A percentile compares a stretch with the other conserved stretches of the same genome.
Conservation (phyloP, 2,888 invertebrate genomes). For the Oligia strigilis region DNA sequence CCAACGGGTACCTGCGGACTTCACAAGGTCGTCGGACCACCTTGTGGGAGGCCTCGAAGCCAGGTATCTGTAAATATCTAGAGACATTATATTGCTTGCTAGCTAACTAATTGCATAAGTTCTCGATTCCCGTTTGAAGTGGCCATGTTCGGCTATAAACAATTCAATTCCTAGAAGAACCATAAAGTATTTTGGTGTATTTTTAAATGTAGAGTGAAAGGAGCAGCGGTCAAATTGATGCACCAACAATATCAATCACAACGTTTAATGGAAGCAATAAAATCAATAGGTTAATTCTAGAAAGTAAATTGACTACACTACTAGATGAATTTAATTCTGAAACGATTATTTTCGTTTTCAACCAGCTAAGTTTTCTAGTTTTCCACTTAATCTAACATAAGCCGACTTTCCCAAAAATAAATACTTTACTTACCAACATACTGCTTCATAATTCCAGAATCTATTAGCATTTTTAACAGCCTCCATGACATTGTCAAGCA, state of each 20-base stretch:
- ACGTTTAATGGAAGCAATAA: conserved; percentile 22
- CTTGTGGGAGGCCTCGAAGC: no score
- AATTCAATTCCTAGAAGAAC: background rate
- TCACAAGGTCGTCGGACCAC: no score
- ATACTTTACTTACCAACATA: background rate
- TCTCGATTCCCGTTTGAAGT: conserved; percentile 3
- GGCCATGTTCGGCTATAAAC: conserved; percentile 7
- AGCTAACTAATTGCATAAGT: background rate
- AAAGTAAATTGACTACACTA: background rate
- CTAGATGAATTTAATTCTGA: background rate
- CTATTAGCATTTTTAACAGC: conserved; percentile 3
- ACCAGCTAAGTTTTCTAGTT: background rate
- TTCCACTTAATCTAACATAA: background rate
- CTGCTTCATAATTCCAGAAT: background rate
- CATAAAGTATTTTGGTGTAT: conserved; percentile 11
- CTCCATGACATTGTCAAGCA: conserved; percentile 3
- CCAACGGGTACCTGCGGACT: no score
- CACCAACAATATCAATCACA: conserved; percentile 11
- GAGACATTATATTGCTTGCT: background rate
- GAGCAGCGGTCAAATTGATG: conserved; percentile 18
- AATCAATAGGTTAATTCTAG: background rate
- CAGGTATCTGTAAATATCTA: background rate
- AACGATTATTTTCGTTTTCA: background rate
- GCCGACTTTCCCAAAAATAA: background rate
- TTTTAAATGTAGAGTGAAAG: conserved; percentile 31